These are phyloP conservation scores for Brachypterus glaber DNA, from an alignment of 2,888 invertebrate genomes.

Conservation along the genomic window DNA sequence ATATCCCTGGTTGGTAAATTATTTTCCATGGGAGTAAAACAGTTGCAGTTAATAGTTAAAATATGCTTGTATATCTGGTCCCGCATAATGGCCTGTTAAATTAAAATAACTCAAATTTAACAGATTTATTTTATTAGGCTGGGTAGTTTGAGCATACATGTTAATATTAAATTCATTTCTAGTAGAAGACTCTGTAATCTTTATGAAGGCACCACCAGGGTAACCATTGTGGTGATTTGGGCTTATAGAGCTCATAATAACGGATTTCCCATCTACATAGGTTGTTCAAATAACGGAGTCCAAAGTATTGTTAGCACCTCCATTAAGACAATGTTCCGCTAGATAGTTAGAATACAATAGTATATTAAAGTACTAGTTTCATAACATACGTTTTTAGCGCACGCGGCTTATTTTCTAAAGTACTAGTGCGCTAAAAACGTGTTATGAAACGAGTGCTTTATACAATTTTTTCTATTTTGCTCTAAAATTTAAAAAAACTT, in stretches of 20 bases:
- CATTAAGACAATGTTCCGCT: no score
- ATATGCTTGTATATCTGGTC: conserved; percentile 57
- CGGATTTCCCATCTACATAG: conserved; percentile 48
- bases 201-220: conserved; percentile 69
- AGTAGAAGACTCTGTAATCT: conserved; percentile 56
- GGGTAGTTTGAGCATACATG: conserved; percentile 65
- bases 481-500: no score
- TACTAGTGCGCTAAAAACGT: no score
- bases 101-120: conserved; percentile 86
- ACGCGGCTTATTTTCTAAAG: no score
- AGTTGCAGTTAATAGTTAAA: conserved; percentile 66
- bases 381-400: no score
- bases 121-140: conserved; percentile 73
- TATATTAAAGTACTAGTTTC: no score
- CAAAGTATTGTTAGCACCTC: no score
- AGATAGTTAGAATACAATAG: no score
- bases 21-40: conserved; percentile 58
- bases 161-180: conserved; percentile 65
- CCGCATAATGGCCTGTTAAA: conserved; percentile 74
- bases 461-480: no score
- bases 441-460: no score
- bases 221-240: conserved; percentile 75
- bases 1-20: conserved; percentile 67
- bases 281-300: conserved; percentile 40
- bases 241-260: conserved; percentile 65